Evolutionary conservation across 1,140 invertebrate species (phyloP).

Genomic region (Monochamus saltuarius): DNA sequence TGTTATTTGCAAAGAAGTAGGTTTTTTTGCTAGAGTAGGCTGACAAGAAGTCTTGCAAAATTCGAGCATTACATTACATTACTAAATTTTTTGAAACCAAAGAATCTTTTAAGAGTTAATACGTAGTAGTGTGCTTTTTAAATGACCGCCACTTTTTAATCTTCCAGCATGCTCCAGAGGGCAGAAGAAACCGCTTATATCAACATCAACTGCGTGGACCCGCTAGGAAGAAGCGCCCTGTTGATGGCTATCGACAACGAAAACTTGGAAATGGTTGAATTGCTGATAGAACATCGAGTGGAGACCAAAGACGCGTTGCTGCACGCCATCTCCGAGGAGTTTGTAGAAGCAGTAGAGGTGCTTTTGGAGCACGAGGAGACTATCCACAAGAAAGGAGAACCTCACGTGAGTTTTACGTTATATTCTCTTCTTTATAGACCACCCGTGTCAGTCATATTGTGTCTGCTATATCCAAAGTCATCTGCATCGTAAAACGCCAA

Average conservation of each 20-base stretch:
- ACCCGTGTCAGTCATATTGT: too few relatives aligned
- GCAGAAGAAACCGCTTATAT: conserved; percentile 78
- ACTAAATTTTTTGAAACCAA: too few relatives aligned
- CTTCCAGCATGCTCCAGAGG: conserved; percentile 71
- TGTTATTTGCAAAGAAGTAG: too few relatives aligned
- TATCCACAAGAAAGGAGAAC: conserved; percentile 74
- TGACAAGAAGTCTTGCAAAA: too few relatives aligned
- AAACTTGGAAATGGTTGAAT: conserved; percentile 97
- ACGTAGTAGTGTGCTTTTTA: too few relatives aligned
- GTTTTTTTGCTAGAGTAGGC: too few relatives aligned
- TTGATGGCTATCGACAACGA: conserved; percentile 99
- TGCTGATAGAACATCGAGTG: conserved; percentile 84
- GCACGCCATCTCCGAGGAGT: conserved; percentile 97
- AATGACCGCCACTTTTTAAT: background rate
- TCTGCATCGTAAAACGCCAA: too few relatives aligned
- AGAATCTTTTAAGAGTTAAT: too few relatives aligned
- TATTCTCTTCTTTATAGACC: background rate
- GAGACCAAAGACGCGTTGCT: conserved; percentile 91
- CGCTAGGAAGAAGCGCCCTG: conserved; percentile 85
- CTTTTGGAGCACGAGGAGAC: conserved; percentile 90
- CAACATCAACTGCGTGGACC: conserved; percentile 97
- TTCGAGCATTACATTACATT: too few relatives aligned
- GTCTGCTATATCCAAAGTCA: too few relatives aligned
- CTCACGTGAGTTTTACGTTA: conserved; percentile 65
- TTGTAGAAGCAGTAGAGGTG: conserved; percentile 96